Percentiles rank a stretch among this genome's conserved stretches.
Evolutionary conservation across 2,888 invertebrate species (phyloP).

Genomic region (Caenorhabditis afra): DNA sequence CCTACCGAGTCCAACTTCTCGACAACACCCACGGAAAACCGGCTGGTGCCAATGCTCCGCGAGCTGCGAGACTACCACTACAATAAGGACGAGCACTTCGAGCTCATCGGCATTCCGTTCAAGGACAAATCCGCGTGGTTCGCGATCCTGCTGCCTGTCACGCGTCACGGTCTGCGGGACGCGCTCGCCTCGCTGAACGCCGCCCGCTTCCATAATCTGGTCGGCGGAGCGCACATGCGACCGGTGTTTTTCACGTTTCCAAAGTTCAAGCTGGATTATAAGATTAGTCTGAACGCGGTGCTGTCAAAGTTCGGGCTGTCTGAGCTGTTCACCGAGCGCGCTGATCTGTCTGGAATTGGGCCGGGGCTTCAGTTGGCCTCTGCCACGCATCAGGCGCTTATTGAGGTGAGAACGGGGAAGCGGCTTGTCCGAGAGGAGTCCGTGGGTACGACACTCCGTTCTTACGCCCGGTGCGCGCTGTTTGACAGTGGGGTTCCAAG

Average conservation of each 20-base stretch:
- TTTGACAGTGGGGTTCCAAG: no score
- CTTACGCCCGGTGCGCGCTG: no score
- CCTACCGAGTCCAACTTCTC: slow-evolving; percentile 26
- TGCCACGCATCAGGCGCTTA: slow-evolving; percentile 73
- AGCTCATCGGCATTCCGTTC: slow-evolving; percentile 53
- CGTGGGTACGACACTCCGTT: no score
- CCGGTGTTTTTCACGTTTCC: slow-evolving; percentile 46
- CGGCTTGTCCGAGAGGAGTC: no score
- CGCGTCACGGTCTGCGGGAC: slow-evolving; percentile 9
- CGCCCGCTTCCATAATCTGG: slow-evolving; percentile 39
- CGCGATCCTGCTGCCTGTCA: slow-evolving; percentile 40
- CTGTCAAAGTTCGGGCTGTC: slow-evolving; percentile 46
- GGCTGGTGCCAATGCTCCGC: slow-evolving; percentile 18
- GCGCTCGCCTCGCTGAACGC: slow-evolving; percentile 27
- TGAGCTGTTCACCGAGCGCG: slow-evolving; percentile 45
- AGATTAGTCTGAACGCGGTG: slow-evolving; percentile 42
- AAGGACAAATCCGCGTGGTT: slow-evolving; percentile 50
- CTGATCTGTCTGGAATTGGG: slow-evolving; percentile 59
- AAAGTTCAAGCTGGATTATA: slow-evolving; percentile 59
- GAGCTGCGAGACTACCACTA: slow-evolving; percentile 27
- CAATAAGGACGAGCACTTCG: slow-evolving; percentile 42
- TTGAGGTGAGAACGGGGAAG: slow-evolving; percentile 68
- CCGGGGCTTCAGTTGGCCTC: slow-evolving; percentile 66
- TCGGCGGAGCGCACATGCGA: slow-evolving; percentile 25
- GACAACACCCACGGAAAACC: slow-evolving; percentile 6